phyloP scores from a whole-genome alignment of 2,888 invertebrate genomes.

The Ophion obscuratus region DNA sequence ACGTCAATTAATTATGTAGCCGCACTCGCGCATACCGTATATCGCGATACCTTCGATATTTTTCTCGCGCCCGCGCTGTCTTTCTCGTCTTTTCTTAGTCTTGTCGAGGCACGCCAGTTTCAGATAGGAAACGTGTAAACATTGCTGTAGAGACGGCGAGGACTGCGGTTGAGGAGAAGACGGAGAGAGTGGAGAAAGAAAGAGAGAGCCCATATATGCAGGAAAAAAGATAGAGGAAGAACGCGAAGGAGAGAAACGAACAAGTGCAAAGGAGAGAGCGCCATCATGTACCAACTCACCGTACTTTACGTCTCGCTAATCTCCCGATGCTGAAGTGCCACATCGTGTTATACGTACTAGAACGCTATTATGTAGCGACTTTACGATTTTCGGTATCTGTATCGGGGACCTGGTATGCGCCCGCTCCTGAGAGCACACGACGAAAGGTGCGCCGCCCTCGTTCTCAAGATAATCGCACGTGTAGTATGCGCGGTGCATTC shows the following conservation, averaged over 20 bases:
- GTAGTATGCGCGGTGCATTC: neutral
- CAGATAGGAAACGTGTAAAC: constrained; percentile 72
- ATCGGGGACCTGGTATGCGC: constrained; percentile 66
- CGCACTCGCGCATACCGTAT: constrained; percentile 10
- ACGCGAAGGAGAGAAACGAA: neutral
- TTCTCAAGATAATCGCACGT: constrained; percentile 61
- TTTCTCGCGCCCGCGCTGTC: neutral
- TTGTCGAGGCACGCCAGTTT: constrained; percentile 64
- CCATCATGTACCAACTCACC: constrained; percentile 31
- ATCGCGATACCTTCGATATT: constrained; percentile 27
- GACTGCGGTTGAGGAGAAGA: constrained; percentile 24
- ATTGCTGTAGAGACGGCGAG: constrained; percentile 66
- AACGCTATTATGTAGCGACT: constrained; percentile 79
- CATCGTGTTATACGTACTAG: constrained; percentile 67
- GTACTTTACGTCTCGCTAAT: constrained; percentile 80
- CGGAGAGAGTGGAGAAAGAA: neutral
- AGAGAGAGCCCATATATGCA: neutral
- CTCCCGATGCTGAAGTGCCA: constrained; percentile 77
- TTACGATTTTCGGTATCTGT: constrained; percentile 81
- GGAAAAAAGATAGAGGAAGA: neutral
- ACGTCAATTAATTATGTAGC: constrained; percentile 65
- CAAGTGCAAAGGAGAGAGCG: constrained; percentile 6
- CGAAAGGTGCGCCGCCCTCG: constrained; percentile 66
- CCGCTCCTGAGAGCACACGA: constrained; percentile 41
- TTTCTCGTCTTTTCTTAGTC: constrained; percentile 23